A percentile compares a stretch with the other conserved stretches of the same genome.
Evolutionary conservation across 2,113 vertebrate genomes (phyloP).

Genomic region (Mohoua ochrocephala): DNA sequence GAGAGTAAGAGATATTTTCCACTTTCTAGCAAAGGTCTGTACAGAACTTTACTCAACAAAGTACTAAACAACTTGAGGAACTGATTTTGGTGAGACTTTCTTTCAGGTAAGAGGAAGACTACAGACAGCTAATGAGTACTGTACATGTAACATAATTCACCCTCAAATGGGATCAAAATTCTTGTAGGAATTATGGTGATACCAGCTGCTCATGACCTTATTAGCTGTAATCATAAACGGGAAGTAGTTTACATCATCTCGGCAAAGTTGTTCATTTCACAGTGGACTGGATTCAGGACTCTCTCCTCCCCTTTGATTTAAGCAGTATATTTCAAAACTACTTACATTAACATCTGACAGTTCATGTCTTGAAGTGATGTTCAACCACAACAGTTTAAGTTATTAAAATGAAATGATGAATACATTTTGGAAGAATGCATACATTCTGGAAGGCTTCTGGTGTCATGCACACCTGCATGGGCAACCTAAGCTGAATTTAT

Average conservation of each 20-base stretch:
- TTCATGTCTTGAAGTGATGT: neutral
- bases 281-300: neutral
- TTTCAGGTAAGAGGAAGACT: neutral
- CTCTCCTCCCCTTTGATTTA: neutral
- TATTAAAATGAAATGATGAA: neutral
- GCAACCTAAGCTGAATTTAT: neutral
- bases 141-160: neutral
- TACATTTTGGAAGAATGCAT: neutral
- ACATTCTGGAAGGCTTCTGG: neutral
- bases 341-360: neutral
- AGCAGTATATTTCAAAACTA: neutral
- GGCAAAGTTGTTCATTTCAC: neutral
- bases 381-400: neutral
- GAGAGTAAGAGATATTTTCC: neutral
- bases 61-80: neutral
- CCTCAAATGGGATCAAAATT: neutral
- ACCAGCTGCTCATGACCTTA: neutral
- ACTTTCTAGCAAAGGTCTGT: neutral
- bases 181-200: neutral
- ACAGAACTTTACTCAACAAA: neutral
- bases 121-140: neutral
- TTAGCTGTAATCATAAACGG: neutral
- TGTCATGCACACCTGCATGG: conserved; percentile 18
- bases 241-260: neutral
- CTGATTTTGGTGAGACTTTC: neutral